phyloP scores from a whole-genome alignment of 2,113 vertebrate genomes.

The Stigmatopora nigra region DNA sequence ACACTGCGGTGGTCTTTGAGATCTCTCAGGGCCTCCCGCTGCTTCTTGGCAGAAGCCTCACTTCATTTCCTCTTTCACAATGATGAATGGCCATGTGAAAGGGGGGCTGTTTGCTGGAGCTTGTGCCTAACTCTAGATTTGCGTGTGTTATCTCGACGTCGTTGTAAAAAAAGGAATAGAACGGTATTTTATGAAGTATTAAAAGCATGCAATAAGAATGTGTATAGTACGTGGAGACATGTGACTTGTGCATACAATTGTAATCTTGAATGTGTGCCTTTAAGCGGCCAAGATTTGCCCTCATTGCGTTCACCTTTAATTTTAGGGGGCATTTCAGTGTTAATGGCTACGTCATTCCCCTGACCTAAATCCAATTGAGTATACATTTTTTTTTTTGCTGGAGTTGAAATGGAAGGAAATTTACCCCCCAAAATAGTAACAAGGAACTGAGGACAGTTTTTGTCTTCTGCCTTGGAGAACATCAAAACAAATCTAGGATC shows the following conservation, averaged over 20 bases:
- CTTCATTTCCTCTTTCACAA: constrained; percentile 47
- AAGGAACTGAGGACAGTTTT: no score
- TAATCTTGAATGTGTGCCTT: no score
- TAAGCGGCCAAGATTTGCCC: no score
- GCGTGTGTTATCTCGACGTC: constrained; percentile 33
- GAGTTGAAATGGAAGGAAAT: no score
- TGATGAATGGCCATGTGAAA: constrained; percentile 54
- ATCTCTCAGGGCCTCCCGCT: constrained; percentile 19
- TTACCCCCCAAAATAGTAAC: no score
- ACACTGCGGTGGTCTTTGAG: constrained; percentile 28
- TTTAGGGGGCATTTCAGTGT: no score
- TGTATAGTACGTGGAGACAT: neutral
- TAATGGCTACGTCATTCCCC: no score
- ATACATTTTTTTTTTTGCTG: no score
- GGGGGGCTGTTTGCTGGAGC: constrained; percentile 13
- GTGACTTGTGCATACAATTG: neutral
- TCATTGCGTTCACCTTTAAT: no score
- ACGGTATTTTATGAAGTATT: neutral
- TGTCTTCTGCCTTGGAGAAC: no score
- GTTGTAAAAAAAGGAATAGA: constrained; percentile 25
- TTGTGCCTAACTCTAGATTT: constrained; percentile 9
- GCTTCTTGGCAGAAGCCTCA: constrained; percentile 51
- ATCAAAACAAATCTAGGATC: no score
- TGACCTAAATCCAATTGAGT: no score
- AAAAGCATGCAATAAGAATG: neutral